These are phyloP conservation scores for Microchrysa polita DNA, from an alignment of 2,888 invertebrate species.

Conservation along the genomic window DNA sequence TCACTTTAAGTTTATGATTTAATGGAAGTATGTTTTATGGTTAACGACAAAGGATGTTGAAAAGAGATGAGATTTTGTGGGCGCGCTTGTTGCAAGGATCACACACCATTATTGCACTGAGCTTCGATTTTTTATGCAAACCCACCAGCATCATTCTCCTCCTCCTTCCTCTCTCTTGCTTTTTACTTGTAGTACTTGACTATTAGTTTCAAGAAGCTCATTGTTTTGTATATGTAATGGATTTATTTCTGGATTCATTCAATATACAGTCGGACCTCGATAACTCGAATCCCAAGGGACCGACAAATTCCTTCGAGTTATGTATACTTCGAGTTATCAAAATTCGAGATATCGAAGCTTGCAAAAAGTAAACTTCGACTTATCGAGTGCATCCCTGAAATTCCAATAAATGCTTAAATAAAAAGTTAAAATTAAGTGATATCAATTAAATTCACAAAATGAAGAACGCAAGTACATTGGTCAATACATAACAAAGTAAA, in stretches of 20 bases:
- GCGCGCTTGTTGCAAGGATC: constrained; percentile 13
- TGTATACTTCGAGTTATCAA: no score
- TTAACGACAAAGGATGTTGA: constrained; percentile 35
- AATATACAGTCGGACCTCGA: no score
- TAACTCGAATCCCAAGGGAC: no score
- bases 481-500: no score
- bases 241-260: constrained; percentile 41
- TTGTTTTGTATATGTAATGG: constrained; percentile 45
- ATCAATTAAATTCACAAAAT: no score
- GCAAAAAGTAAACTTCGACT: no score
- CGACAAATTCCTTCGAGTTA: no score
- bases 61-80: constrained; percentile 10
- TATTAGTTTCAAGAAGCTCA: constrained; percentile 44
- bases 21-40: constrained; percentile 49
- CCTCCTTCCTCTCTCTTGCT: neutral
- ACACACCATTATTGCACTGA: neutral
- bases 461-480: no score
- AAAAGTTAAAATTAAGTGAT: no score
- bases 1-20: constrained; percentile 50
- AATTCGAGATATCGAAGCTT: no score
- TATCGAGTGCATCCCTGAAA: no score
- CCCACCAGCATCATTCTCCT: neutral
- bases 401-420: no score
- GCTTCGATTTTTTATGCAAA: neutral
- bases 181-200: constrained; percentile 16